These are phyloP conservation scores for Cettia cetti DNA, from an alignment of 2,113 vertebrate species.

Conservation along the genomic window DNA sequence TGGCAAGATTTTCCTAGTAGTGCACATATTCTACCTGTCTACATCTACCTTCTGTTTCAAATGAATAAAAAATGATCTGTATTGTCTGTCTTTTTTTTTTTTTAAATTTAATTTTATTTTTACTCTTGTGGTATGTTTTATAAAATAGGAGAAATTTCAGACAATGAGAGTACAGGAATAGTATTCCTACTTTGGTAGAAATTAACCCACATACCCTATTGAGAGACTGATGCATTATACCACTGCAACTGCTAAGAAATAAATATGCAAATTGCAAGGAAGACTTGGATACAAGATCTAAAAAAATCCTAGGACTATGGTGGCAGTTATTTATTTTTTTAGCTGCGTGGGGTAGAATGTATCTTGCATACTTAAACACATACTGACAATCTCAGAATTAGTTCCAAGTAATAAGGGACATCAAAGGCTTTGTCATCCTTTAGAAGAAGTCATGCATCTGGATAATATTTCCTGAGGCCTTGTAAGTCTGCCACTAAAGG, in stretches of 20 bases:
- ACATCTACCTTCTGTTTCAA: background rate
- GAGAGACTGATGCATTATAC: background rate
- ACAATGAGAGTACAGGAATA: background rate
- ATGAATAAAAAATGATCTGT: background rate
- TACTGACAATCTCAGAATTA: background rate
- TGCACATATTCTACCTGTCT: background rate
- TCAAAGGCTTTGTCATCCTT: background rate
- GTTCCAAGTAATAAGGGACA: background rate
- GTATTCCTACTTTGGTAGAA: background rate
- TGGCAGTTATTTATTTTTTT: background rate
- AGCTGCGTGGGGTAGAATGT: background rate
- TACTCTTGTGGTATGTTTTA: background rate
- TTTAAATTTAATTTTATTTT: background rate
- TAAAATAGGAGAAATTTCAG: background rate
- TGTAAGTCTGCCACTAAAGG: background rate
- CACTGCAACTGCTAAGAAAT: background rate
- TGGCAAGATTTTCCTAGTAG: background rate
- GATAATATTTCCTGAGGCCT: background rate
- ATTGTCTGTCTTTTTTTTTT: background rate
- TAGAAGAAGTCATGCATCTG: background rate
- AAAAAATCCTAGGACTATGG: background rate
- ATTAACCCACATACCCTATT: background rate
- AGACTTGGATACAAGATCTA: background rate
- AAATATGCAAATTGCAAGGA: background rate
- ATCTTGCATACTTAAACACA: background rate